Evolutionary conservation across 2,797 vertebrate species (phyloP), one percentile per base, ranked within the genome.

Genomic region (Muraenolepis orangiensis): DNA sequence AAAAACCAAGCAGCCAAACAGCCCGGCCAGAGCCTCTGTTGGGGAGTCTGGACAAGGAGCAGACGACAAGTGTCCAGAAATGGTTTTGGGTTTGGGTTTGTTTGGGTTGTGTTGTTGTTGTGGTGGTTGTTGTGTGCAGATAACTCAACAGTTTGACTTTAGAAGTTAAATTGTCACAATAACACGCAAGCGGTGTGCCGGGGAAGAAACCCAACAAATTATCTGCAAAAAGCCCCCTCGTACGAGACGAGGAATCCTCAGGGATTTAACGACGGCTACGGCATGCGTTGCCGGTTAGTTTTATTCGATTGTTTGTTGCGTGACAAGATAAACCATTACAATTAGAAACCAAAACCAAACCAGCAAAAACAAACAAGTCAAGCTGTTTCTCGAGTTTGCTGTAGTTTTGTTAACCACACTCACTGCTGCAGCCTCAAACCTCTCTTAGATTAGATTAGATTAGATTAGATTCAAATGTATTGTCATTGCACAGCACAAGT

Each of bases 51-150:
- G n/a, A n/a, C n/a, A n/a, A n/a, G n/a, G n/a, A n/a, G n/a, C n/a
- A n/a, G n/a, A n/a, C 82, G 74, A 73, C 82, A 51, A 80, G 78
- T 85, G 75, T 86, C 77, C 57, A 69, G 31, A 79, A 80, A 83
- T 83, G 74, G 32, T 83, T 81, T 88, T 86, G 82, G 74, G 82
- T 71, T 72, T 76, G 14, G n/a, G n/a, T n/a, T n/a, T n/a, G n/a
- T n/a, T n/a, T n/a, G n/a, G 42, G 51, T 4, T 38, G 11, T 38
- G 6, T 38, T 38, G 26, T 26, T 64, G 14, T 3, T 12, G 12
- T 23, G 26, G 26, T 26, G 11, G 10, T 61, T 26, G n/a, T n/a
- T n/a, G n/a, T n/a, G n/a, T 16, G 13, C 13, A 18, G 40, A 46
- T 46, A 46, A 1, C 40, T 46, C 40, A n/a, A n/a, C 40, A 46